These are phyloP conservation scores for Sipha maydis DNA, from an alignment of 2,888 invertebrate genomes.

Conservation along the genomic window DNA sequence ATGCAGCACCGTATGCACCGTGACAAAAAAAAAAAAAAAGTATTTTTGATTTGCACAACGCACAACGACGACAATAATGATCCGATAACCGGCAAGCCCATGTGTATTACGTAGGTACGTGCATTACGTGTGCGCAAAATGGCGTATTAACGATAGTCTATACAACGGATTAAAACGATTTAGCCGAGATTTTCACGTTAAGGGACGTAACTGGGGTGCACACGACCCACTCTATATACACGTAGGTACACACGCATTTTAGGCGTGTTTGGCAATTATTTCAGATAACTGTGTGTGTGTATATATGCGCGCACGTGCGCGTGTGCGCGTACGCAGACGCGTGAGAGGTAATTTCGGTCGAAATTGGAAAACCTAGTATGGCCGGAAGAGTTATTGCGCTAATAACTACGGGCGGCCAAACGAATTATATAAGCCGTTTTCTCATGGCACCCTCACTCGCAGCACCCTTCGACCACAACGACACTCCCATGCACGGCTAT, in stretches of 20 bases:
- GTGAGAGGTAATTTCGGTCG: background rate
- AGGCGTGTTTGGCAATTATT: background rate
- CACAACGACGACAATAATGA: too few species aligned
- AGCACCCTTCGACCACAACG: background rate
- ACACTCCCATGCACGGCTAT: background rate
- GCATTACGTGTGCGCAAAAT: background rate
- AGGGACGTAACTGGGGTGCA: background rate
- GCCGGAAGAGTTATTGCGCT: conserved; percentile 13
- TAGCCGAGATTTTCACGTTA: background rate
- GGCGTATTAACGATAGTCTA: background rate
- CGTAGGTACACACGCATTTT: background rate
- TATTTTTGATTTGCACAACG: too few species aligned
- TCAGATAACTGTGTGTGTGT: background rate
- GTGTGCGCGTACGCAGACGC: background rate
- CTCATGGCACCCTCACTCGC: background rate
- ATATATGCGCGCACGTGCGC: background rate
- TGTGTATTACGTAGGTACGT: too few species aligned
- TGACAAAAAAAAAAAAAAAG: too few species aligned
- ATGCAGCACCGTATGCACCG: too few species aligned
- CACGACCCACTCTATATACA: background rate
- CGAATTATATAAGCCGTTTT: background rate
- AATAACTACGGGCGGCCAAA: background rate
- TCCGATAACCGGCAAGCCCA: too few species aligned
- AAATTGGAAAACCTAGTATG: conserved; percentile 33
- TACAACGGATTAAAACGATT: background rate